Evolutionary conservation across 2,113 vertebrate genomes (phyloP).

Genomic region (Gasterosteus aculeatus): DNA sequence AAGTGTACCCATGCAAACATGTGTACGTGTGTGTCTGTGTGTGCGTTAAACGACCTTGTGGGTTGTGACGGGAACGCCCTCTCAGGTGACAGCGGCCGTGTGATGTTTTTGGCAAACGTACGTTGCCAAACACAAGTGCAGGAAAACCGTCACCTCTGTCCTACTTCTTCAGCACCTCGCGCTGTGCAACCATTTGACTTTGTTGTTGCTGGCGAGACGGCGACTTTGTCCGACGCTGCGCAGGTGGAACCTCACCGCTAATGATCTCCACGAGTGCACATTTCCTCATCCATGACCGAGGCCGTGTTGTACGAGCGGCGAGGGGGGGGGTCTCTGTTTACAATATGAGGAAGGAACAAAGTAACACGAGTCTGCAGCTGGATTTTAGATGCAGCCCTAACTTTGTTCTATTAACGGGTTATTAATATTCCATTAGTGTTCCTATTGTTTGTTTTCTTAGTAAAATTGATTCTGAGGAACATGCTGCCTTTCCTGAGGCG

Average conservation of each 20-base stretch:
- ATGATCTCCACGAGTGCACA: background rate
- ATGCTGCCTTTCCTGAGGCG: background rate
- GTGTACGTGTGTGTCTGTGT: background rate
- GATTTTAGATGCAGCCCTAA: constrained; percentile 5
- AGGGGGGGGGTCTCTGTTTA: constrained; percentile 6
- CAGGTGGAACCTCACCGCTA: background rate
- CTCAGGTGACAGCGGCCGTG: constrained; percentile 57
- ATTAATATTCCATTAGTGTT: background rate
- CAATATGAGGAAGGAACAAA: constrained; percentile 62
- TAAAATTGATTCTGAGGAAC: background rate
- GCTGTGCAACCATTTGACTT: constrained; percentile 9
- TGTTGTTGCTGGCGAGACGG: constrained; percentile 1
- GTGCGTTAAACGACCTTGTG: constrained; percentile 49
- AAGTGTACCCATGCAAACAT: background rate
- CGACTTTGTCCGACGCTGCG: background rate
- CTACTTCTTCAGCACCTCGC: constrained; percentile 57
- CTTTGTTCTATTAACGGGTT: background rate
- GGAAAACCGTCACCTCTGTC: constrained; percentile 80
- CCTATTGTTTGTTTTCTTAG: constrained; percentile 43
- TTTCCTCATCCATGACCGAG: background rate
- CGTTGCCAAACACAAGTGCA: constrained; percentile 69
- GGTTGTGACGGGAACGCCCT: constrained; percentile 39
- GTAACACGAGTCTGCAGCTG: constrained; percentile 9
- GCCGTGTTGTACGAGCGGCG: background rate
- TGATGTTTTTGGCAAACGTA: constrained; percentile 21